phyloP scores from a whole-genome alignment of 2,797 vertebrate genomes.

The Echiichthys vipera region DNA sequence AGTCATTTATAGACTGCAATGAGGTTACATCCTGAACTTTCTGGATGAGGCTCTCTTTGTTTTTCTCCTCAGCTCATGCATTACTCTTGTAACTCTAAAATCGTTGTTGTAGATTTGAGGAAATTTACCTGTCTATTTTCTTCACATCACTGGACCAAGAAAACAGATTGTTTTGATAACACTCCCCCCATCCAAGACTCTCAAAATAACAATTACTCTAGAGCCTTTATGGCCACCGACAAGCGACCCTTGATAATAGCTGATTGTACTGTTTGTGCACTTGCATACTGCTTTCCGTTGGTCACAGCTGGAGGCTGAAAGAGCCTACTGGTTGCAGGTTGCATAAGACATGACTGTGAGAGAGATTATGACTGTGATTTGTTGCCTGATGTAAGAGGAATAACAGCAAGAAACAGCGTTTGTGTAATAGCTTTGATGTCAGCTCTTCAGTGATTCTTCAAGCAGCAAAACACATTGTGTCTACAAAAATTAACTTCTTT shows the following conservation, averaged over 20 bases:
- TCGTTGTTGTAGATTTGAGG: slow-evolving; percentile 21
- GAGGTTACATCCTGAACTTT: slow-evolving; percentile 43
- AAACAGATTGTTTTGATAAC: slow-evolving; percentile 55
- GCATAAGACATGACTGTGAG: slow-evolving; percentile 42
- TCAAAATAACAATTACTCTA: slow-evolving; percentile 76
- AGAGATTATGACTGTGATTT: slow-evolving; percentile 51
- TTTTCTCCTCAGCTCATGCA: slow-evolving; percentile 24
- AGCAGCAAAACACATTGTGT: slow-evolving; percentile 16
- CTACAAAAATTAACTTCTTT: slow-evolving; percentile 18
- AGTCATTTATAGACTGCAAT: slow-evolving; percentile 65
- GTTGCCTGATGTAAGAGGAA: slow-evolving; percentile 41
- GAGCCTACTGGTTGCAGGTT: slow-evolving; percentile 62
- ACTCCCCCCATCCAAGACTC: slow-evolving; percentile 44
- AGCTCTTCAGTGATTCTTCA: slow-evolving; percentile 7
- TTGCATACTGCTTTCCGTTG: slow-evolving; percentile 70
- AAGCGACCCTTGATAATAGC: slow-evolving; percentile 74
- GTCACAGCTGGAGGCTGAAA: slow-evolving; percentile 80
- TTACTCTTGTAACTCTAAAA: slow-evolving; percentile 31
- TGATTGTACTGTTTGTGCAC: slow-evolving; percentile 77
- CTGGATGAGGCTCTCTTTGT: slow-evolving; percentile 2
- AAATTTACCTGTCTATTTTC: slow-evolving; percentile 69
- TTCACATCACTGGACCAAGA: slow-evolving; percentile 76
- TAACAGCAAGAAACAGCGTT: slow-evolving; percentile 22
- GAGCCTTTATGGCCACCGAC: slow-evolving; percentile 72
- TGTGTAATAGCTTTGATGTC: slow-evolving; percentile 33